Evolutionary conservation across 1,140 invertebrate genomes (phyloP).

Genomic region (Drosophila carrolli): DNA sequence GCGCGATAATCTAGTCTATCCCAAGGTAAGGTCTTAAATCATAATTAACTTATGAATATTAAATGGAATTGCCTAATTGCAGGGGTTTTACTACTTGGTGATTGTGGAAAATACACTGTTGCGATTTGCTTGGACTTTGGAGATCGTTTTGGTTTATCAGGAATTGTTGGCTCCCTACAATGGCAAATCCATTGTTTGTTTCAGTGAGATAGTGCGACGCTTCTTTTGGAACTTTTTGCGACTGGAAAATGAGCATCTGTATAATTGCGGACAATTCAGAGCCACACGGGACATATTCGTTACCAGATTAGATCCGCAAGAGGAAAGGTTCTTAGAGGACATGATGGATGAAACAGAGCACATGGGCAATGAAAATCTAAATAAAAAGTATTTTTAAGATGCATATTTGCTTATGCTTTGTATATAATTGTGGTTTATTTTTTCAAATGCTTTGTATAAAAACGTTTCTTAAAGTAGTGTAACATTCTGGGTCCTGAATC

Average conservation of each 20-base stretch:
- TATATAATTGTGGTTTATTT: too few relatives aligned
- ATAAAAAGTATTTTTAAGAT: conserved; percentile 41
- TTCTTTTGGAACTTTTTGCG: conserved; percentile 73
- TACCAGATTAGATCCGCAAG: conserved; percentile 7
- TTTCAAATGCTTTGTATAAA: background rate
- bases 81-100: conserved; percentile 98
- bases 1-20: conserved; percentile 90
- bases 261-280: conserved; percentile 63
- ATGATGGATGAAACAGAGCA: conserved; percentile 33
- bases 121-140: conserved; percentile 95
- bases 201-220: conserved; percentile 53
- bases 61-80: background rate
- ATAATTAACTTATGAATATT: background rate
- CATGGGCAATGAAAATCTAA: background rate
- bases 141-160: conserved; percentile 91
- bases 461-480: background rate
- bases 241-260: conserved; percentile 65
- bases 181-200: conserved; percentile 29
- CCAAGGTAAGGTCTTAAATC: conserved; percentile 59
- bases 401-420: too few relatives aligned
- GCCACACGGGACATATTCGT: conserved; percentile 60
- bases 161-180: conserved; percentile 16
- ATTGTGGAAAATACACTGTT: conserved; percentile 97
- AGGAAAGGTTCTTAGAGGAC: conserved; percentile 23
- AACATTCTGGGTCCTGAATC: background rate